phyloP scores from a whole-genome alignment of 2,113 vertebrate species.

The Miniopterus natalensis region DNA sequence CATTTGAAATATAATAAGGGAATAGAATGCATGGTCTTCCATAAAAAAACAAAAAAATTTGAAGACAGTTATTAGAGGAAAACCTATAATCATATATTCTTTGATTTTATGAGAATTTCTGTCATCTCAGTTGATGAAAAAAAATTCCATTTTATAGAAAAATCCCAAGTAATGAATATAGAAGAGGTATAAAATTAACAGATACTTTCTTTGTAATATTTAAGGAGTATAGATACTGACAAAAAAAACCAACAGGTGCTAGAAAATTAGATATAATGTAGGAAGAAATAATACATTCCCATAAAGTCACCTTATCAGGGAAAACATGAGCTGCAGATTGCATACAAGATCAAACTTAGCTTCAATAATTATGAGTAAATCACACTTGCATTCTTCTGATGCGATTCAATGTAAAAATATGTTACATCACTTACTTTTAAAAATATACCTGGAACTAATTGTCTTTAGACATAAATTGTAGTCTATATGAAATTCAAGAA shows the following conservation, averaged over 20 bases:
- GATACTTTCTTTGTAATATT: background rate
- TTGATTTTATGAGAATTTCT: background rate
- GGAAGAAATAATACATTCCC: background rate
- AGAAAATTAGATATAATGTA: background rate
- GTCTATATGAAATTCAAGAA: background rate
- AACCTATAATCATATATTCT: background rate
- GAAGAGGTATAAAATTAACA: background rate
- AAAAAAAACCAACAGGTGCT: background rate
- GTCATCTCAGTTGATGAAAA: background rate
- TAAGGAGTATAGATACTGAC: background rate
- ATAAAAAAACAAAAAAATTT: background rate
- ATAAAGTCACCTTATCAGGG: background rate
- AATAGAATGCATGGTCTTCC: conserved; percentile 87
- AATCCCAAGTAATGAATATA: background rate
- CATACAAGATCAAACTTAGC: background rate
- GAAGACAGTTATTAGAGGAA: background rate
- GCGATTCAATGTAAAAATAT: background rate
- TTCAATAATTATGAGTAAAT: background rate
- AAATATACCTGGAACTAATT: background rate
- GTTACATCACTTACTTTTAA: background rate
- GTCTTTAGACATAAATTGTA: background rate
- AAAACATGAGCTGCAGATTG: background rate
- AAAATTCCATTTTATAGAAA: background rate
- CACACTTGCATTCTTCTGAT: background rate
- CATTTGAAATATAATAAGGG: conserved; percentile 89